Conservation (phyloP, 92 coral and sea anemone species). For the Siderastrea radians region DNA sequence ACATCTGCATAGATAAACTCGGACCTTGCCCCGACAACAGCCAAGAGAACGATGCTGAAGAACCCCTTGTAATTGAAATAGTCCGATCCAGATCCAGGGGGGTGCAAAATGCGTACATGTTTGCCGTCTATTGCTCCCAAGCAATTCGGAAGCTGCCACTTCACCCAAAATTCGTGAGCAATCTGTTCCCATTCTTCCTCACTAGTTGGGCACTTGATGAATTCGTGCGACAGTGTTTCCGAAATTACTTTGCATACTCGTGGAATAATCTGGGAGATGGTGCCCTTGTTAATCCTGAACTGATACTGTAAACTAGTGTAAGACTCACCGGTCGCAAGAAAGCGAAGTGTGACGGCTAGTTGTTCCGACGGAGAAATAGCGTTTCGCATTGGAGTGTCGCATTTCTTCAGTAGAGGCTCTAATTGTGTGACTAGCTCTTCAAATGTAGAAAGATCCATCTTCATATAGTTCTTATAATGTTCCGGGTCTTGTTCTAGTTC, state of each 20-base stretch:
- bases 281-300: conserved; percentile 61
- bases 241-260: conserved; percentile 64
- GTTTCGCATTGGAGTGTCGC: conserved; percentile 16
- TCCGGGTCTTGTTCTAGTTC: conserved; percentile 42
- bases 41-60: conserved; percentile 79
- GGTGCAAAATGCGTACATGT: conserved; percentile 38
- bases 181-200: not conserved
- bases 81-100: conserved; percentile 41
- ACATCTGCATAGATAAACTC: conserved; percentile 82
- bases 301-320: conserved; percentile 79
- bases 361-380: conserved; percentile 74
- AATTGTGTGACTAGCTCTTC: not conserved
- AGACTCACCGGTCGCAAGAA: conserved; percentile 71
- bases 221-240: conserved; percentile 12
- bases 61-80: conserved; percentile 67
- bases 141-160: conserved; percentile 69
- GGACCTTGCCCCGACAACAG: conserved; percentile 64
- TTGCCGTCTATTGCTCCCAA: conserved; percentile 58
- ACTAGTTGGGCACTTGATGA: conserved; percentile 30
- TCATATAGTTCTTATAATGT: conserved; percentile 38
- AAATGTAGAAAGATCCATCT: conserved; percentile 29
- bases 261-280: conserved; percentile 64
- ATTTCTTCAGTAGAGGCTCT: conserved; percentile 4
- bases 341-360: conserved; percentile 69
- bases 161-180: not conserved